Percentiles rank a stretch among this genome's conserved stretches.
Conservation (phyloP, 2,888 invertebrate species). For the Volucella zonaria region DNA sequence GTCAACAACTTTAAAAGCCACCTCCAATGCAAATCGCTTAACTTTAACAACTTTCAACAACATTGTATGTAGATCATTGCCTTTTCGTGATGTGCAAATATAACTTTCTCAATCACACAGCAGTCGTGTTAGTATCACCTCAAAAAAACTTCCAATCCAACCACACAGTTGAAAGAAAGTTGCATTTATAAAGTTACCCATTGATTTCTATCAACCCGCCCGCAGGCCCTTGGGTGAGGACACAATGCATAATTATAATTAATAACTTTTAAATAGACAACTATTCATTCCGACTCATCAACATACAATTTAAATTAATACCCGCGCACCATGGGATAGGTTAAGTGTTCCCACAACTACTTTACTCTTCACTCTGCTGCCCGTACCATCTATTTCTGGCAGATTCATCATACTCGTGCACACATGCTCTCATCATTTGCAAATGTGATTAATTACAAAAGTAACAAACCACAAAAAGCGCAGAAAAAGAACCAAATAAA, state of each 20-base stretch:
- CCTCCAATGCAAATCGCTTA: too few relatives aligned
- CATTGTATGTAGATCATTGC: too few relatives aligned
- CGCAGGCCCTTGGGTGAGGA: not conserved
- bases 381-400: not conserved
- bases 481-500: not conserved
- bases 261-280: conserved; percentile 46
- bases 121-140: not conserved
- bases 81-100: too few relatives aligned
- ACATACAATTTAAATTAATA: conserved; percentile 46
- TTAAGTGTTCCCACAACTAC: conserved; percentile 32
- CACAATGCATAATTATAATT: conserved; percentile 38
- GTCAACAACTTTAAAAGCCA: too few relatives aligned
- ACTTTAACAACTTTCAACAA: too few relatives aligned
- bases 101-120: too few relatives aligned
- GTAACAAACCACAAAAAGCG: conserved; percentile 28
- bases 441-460: conserved; percentile 50
- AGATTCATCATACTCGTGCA: not conserved
- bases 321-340: conserved; percentile 24
- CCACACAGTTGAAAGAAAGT: conserved; percentile 30
- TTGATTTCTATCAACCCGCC: not conserved
- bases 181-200: conserved; percentile 24
- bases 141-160: not conserved
- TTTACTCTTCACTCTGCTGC: not conserved
- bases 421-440: conserved; percentile 1
- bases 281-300: conserved; percentile 14